Evolutionary conservation across 35 echinoderm and acorn worm species (phyloP).

Genomic region (Ophiothrix spiculata): DNA sequence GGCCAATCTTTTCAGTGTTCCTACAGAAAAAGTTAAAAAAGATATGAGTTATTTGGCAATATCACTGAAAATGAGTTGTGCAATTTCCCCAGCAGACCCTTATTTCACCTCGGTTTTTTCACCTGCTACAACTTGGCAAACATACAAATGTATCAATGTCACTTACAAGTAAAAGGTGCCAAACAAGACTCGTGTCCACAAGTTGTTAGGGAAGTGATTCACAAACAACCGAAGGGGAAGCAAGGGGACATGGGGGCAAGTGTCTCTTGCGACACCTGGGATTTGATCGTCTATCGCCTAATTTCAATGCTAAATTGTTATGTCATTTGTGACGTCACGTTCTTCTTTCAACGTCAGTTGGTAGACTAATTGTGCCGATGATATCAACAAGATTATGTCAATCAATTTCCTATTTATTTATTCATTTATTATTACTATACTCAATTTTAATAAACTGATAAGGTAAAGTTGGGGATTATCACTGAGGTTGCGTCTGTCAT

Average conservation of each 20-base stretch:
- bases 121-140: not conserved
- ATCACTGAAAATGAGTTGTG: too few relatives aligned
- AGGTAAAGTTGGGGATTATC: not conserved
- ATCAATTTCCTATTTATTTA: slow-evolving; percentile 3
- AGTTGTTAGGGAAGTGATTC: not conserved
- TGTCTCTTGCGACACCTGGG: not conserved
- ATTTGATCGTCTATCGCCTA: not conserved
- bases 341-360: not conserved
- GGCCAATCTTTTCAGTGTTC: too few relatives aligned
- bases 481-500: not conserved
- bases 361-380: not conserved
- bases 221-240: not conserved
- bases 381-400: not conserved
- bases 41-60: too few relatives aligned
- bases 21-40: too few relatives aligned
- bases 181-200: not conserved
- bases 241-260: not conserved
- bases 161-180: not conserved
- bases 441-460: not conserved
- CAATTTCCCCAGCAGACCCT: too few relatives aligned
- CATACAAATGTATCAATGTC: too few relatives aligned
- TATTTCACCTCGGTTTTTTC: too few relatives aligned
- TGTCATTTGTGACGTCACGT: not conserved
- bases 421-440: not conserved
- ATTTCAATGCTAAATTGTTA: slow-evolving; percentile 11